Base-by-base conservation (phyloP, 2,113 vertebrate species). In the Cygnus buccinator region DNA sequence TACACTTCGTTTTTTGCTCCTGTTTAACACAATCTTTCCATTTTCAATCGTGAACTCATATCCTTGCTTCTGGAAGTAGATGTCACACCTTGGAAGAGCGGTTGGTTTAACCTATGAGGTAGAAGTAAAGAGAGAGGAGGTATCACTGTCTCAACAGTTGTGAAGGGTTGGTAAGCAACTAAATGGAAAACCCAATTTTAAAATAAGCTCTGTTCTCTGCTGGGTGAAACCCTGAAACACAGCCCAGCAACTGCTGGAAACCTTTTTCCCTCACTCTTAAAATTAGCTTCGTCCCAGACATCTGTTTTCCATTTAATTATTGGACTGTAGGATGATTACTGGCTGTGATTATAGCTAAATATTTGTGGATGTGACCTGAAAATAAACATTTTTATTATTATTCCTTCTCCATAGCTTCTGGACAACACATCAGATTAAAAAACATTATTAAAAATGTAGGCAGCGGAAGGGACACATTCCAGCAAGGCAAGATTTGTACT, bases 41-140 rank as follows among this genome's bases (percentile, higher is more conserved):
- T 98, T 98, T 57, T 97, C 97, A 93, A 98, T 93, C 31, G 77
- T 96, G 61, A 99, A 98, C 87, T 99, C 98, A 58, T 98, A 98
- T 70, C 98, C 98, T 96, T 97, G 98, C 37, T 98, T 96, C 85
- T 97, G 98, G 95, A 98, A 99, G 95, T 98, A 99, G 43, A 97
- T 82, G 87, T 98, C 98, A 97, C 99, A 99, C 28, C 87, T 91
- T 33, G 98, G 99, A 80, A 98, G 91, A 68, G 83, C 46, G 55
- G 70, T 95, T 37, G 97, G 95, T 35, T 98, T 96, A 79, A 98
- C 61, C 98, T 99, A 95, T 65, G 79, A 94, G 97, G 78, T 66
- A 91, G 89, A 93, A 61, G 73, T 20, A 90, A 90, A 43, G 21
- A 81, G 76, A 83, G 13, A 91, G 26, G 10, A 25, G 23, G 29